Percentiles rank a stretch among this genome's conserved stretches.
phyloP scores from a whole-genome alignment of 2,888 invertebrate genomes.

The Pogonocherus hispidulus region DNA sequence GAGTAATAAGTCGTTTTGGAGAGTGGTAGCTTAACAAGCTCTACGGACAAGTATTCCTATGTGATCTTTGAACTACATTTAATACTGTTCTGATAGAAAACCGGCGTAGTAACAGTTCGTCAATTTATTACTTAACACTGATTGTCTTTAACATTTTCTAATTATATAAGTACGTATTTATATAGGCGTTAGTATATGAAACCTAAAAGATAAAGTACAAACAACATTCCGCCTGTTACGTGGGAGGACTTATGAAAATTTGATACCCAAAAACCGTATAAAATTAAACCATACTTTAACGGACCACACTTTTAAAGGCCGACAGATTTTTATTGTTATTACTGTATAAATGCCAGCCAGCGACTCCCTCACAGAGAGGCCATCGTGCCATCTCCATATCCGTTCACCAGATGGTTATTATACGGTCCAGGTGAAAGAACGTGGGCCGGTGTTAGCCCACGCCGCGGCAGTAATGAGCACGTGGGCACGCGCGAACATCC shows the following conservation, averaged over 20 bases:
- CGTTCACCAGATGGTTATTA: conserved; percentile 33
- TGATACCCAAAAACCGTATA: background rate
- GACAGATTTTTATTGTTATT: conserved; percentile 23
- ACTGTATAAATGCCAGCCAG: background rate
- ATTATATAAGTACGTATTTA: no score
- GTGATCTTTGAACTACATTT: no score
- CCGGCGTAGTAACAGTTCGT: no score
- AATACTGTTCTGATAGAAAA: no score
- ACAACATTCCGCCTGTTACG: background rate
- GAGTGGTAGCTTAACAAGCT: no score
- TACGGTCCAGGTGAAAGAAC: conserved; percentile 34
- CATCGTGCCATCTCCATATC: conserved; percentile 19
- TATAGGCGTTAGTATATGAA: no score
- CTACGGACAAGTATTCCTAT: no score
- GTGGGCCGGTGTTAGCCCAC: conserved; percentile 31
- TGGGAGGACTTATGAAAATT: background rate
- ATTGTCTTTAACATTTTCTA: no score
- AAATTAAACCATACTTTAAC: background rate
- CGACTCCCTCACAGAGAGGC: conserved; percentile 12
- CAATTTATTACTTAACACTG: no score
- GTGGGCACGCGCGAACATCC: conserved; percentile 34
- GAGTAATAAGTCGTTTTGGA: no score
- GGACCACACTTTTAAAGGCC: background rate
- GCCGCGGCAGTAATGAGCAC: conserved; percentile 31
- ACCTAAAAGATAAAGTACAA: background rate